A percentile compares a stretch with the other conserved stretches of the same genome.
Conservation (phyloP, 2,113 vertebrate species). For the Osmerus eperlanus region DNA sequence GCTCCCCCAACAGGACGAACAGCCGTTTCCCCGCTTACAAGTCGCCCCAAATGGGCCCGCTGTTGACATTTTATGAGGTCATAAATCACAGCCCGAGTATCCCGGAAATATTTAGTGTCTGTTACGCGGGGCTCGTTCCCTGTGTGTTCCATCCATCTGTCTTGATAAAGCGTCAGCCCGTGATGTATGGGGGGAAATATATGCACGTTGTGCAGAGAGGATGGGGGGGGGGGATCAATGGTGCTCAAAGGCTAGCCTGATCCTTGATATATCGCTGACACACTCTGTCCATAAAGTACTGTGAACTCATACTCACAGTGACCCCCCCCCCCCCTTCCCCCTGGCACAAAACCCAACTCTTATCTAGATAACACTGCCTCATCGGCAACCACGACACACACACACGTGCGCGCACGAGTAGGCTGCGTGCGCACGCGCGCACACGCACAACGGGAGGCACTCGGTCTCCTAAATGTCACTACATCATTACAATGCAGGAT, state of each 20-base stretch:
- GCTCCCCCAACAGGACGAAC: not conserved
- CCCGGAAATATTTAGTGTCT: slow-evolving; percentile 56
- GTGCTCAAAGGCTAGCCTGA: slow-evolving; percentile 43
- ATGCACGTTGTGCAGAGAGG: slow-evolving; percentile 50
- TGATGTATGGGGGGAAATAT: slow-evolving; percentile 49
- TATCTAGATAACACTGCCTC: not conserved
- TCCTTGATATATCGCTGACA: slow-evolving; percentile 41
- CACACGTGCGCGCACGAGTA: slow-evolving; percentile 8
- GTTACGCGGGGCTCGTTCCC: slow-evolving; percentile 36
- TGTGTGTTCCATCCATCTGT: slow-evolving; percentile 48
- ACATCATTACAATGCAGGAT: slow-evolving; percentile 59
- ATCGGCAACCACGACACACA: not conserved
- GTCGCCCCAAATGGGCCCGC: not conserved
- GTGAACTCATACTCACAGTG: slow-evolving; percentile 22
- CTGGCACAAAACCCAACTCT: not conserved
- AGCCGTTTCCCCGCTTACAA: not conserved
- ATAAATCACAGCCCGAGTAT: slow-evolving; percentile 25
- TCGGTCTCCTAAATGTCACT: slow-evolving; percentile 41
- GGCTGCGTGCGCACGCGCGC: not conserved
- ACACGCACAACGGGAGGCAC: not conserved
- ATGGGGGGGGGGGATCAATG: slow-evolving; percentile 49
- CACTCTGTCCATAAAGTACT: slow-evolving; percentile 8
- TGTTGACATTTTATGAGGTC: not conserved
- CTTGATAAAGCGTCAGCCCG: slow-evolving; percentile 41
- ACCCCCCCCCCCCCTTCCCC: not conserved